A percentile compares a stretch with the other conserved stretches of the same genome.
These are phyloP conservation scores for Plectus sambesii DNA, from an alignment of 1,140 invertebrate genomes.

Conservation along the genomic window DNA sequence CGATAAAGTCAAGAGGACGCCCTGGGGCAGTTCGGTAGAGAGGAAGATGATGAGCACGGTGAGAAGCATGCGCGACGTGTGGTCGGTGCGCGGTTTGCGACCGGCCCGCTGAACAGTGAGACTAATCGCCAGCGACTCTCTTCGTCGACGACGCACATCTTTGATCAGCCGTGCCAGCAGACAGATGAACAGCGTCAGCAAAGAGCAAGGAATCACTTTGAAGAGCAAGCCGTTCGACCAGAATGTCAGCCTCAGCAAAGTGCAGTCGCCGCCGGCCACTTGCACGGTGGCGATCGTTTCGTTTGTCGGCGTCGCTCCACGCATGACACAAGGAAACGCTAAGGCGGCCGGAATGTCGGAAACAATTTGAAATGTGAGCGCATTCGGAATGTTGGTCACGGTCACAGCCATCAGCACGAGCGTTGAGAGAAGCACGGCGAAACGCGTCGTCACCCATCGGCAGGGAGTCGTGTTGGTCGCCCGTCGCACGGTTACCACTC, in stretches of 20 bases:
- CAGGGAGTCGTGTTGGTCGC: conserved; percentile 39
- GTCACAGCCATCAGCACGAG: conserved; percentile 31
- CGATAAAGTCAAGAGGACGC: conserved; percentile 49
- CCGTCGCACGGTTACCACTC: conserved; percentile 40
- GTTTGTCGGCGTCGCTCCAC: too few species aligned
- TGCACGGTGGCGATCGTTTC: conserved; percentile 30
- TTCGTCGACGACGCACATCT: conserved; percentile 45
- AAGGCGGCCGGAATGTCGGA: too few species aligned
- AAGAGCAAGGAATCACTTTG: conserved; percentile 48
- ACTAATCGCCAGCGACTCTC: too few species aligned
- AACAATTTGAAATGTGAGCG: conserved; percentile 43
- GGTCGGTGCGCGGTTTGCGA: conserved; percentile 39
- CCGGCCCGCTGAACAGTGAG: too few species aligned
- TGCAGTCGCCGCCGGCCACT: conserved; percentile 38
- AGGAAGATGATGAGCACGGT: conserved; percentile 73
- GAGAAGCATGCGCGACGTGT: conserved; percentile 74
- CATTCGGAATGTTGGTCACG: conserved; percentile 38
- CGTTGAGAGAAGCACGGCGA: conserved; percentile 31
- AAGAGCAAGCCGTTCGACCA: conserved; percentile 45
- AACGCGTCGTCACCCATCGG: conserved; percentile 27
- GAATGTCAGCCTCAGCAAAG: too few species aligned
- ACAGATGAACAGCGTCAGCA: conserved; percentile 50
- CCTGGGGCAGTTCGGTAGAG: conserved; percentile 68
- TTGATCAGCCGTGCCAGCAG: conserved; percentile 48
- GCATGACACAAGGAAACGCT: too few species aligned